Percentiles rank a stretch among this genome's conserved stretches.
Conservation (phyloP, 2,113 vertebrate genomes). For the Albula glossodonta region DNA sequence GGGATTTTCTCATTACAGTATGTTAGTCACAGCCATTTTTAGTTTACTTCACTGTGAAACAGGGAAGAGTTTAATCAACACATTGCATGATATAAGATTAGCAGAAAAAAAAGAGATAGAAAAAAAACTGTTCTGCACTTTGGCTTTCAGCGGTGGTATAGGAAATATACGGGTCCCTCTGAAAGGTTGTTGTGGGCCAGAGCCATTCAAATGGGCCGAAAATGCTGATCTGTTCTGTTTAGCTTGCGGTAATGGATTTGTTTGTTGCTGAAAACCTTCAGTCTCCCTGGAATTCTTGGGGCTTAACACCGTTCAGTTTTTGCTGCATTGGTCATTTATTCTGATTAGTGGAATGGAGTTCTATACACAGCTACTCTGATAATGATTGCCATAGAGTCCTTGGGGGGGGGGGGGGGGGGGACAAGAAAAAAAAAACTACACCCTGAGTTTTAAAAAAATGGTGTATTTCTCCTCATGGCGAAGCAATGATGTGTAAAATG, state of each 20-base stretch:
- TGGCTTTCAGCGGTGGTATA: conserved; percentile 42
- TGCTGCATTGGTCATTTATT: conserved; percentile 75
- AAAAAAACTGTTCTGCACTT: conserved; percentile 4
- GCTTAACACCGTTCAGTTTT: conserved; percentile 67
- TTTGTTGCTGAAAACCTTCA: conserved; percentile 55
- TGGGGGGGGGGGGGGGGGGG: conserved; percentile 60
- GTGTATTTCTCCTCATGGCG: conserved; percentile 39
- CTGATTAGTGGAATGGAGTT: conserved; percentile 76
- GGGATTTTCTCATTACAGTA: conserved; percentile 61
- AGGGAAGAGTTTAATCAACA: conserved; percentile 52
- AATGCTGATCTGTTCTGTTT: conserved; percentile 68
- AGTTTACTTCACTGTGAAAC: conserved; percentile 39
- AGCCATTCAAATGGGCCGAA: conserved; percentile 60
- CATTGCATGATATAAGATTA: conserved; percentile 60
- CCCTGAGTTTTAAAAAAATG: conserved; percentile 30
- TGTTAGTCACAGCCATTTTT: conserved; percentile 64
- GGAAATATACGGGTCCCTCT: conserved; percentile 52
- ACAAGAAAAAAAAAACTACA: conserved; percentile 47
- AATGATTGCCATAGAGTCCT: conserved; percentile 72
- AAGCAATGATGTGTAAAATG: conserved; percentile 56
- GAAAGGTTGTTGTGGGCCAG: conserved; percentile 48
- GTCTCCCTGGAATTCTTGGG: conserved; percentile 61
- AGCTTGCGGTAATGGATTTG: conserved; percentile 70
- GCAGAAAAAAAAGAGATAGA: conserved; percentile 30
- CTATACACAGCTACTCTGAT: conserved; percentile 51